These are phyloP conservation scores for Drosophila birchii DNA, from an alignment of 2,888 invertebrate genomes.

Conservation along the genomic window DNA sequence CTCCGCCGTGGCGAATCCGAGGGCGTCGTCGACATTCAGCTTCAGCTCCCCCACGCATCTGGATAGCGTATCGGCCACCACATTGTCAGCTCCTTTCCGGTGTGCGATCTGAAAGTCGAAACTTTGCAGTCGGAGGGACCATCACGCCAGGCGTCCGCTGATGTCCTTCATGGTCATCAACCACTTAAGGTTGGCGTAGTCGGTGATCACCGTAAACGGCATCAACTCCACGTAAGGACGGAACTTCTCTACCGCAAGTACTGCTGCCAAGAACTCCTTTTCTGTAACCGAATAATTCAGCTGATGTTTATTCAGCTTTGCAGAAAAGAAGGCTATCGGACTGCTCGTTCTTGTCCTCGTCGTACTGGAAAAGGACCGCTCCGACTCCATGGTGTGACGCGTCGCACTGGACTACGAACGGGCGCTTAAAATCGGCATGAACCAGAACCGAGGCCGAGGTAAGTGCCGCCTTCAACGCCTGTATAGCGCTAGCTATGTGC, in stretches of 20 bases:
- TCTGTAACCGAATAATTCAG: conserved; percentile 6
- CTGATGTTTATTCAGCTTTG: conserved; percentile 8
- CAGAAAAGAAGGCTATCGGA: conserved; percentile 11
- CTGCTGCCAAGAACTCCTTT: conserved; percentile 7
- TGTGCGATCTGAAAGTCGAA: background rate
- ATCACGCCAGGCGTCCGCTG: background rate
- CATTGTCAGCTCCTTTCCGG: background rate
- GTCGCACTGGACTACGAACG: conserved; percentile 5
- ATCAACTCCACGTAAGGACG: background rate
- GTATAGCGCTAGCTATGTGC: background rate
- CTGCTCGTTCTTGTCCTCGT: conserved; percentile 8
- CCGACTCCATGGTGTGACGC: conserved; percentile 1
- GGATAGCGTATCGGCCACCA: background rate
- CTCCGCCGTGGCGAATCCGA: no score
- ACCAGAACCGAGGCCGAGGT: background rate
- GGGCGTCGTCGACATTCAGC: no score
- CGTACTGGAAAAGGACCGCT: background rate
- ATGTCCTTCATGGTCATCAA: conserved; percentile 1
- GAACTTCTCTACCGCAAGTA: conserved; percentile 1
- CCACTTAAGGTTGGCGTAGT: conserved; percentile 7
- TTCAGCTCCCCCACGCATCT: no score
- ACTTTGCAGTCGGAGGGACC: no score
- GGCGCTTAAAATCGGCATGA: background rate
- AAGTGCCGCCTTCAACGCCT: no score
- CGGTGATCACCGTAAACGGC: background rate